Percentiles rank a stretch among this genome's conserved stretches.
phyloP scores from a whole-genome alignment of 2,888 invertebrate genomes.

The Cryptus armator region DNA sequence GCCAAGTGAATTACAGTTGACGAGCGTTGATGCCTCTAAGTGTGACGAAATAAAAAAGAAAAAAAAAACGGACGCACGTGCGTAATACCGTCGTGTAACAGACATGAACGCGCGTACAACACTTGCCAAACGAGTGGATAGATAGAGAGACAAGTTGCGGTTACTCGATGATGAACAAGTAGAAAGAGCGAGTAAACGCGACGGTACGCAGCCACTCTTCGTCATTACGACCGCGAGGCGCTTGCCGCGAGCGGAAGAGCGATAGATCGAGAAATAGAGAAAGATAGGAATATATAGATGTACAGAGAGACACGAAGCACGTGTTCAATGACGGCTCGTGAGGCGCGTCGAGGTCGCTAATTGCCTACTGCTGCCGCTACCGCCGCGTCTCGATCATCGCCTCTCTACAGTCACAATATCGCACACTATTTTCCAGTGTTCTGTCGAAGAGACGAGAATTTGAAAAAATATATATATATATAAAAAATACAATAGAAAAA shows the following conservation, averaged over 20 bases:
- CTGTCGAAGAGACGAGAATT: slow-evolving; percentile 12
- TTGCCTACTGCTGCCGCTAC: slow-evolving; percentile 61
- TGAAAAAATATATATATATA: slow-evolving; percentile 11
- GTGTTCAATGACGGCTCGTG: slow-evolving; percentile 54
- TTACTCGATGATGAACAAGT: slow-evolving; percentile 16
- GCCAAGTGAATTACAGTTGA: slow-evolving; percentile 67
- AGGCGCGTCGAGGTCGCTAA: slow-evolving; percentile 70
- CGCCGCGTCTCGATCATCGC: slow-evolving; percentile 66
- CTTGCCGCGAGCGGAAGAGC: slow-evolving; percentile 30
- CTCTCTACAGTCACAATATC: neutral
- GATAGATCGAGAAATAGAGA: slow-evolving; percentile 20
- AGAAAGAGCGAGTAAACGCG: slow-evolving; percentile 29
- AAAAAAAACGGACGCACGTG: slow-evolving; percentile 57
- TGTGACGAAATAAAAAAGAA: neutral
- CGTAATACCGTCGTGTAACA: slow-evolving; percentile 25
- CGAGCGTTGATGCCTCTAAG: neutral
- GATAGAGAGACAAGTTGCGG: slow-evolving; percentile 26
- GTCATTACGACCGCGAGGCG: slow-evolving; percentile 24
- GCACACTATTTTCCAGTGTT: slow-evolving; percentile 22
- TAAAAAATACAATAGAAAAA: slow-evolving; percentile 5
- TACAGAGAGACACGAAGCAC: slow-evolving; percentile 11
- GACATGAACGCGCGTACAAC: neutral
- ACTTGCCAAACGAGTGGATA: neutral
- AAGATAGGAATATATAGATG: neutral
- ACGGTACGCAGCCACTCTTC: neutral